These are phyloP conservation scores for Sphenopsis melanotis DNA, from an alignment of 2,797 vertebrate genomes.

Conservation along the genomic window DNA sequence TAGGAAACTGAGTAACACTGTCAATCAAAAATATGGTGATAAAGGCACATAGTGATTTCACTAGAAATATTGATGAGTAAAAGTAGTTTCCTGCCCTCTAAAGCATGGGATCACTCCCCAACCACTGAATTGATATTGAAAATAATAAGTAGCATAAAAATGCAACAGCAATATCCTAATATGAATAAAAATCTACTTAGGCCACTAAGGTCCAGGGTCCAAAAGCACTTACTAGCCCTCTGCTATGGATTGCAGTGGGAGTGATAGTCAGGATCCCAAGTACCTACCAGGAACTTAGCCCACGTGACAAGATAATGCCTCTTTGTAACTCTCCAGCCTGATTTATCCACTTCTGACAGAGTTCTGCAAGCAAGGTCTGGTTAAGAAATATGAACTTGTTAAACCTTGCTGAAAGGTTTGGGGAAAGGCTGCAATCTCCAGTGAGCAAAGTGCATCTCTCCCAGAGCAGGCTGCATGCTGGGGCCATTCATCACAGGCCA, in stretches of 20 bases:
- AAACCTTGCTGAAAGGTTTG: slow-evolving; percentile 64
- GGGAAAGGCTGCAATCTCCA: slow-evolving; percentile 44
- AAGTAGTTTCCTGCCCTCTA: neutral
- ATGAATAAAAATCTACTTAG: neutral
- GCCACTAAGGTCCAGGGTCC: too few species aligned
- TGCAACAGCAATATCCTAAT: neutral
- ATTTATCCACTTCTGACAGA: slow-evolving; percentile 52
- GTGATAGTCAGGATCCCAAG: neutral
- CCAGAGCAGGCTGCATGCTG: slow-evolving; percentile 47
- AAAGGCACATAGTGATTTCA: neutral
- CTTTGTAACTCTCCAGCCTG: slow-evolving; percentile 17
- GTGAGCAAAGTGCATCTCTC: slow-evolving; percentile 10
- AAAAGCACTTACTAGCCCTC: neutral
- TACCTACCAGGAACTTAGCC: neutral
- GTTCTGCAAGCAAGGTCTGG: neutral
- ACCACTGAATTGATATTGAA: neutral
- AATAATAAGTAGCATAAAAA: neutral
- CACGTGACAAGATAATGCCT: slow-evolving; percentile 33
- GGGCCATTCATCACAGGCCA: slow-evolving; percentile 53
- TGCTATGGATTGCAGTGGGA: neutral
- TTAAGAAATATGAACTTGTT: slow-evolving; percentile 66
- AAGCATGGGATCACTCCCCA: neutral
- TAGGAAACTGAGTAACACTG: neutral
- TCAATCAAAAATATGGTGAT: neutral
- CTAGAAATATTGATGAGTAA: neutral